Evolutionary conservation across 2,888 invertebrate species (phyloP).

Genomic region (Tricholauxania praeusta): DNA sequence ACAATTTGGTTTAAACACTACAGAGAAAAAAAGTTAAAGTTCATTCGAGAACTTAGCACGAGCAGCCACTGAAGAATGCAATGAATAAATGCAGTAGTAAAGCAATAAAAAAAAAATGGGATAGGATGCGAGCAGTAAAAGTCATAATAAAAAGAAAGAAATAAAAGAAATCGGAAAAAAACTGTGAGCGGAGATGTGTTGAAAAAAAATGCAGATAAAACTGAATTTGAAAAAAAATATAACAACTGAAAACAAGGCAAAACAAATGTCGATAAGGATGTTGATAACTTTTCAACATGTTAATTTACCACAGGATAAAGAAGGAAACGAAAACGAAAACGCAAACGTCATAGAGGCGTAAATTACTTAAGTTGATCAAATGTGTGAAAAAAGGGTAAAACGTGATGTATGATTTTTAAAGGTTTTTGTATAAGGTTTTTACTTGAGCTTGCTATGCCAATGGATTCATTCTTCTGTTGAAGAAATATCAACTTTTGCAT

Average conservation of each 20-base stretch:
- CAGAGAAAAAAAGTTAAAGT: neutral
- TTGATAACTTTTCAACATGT: slow-evolving; percentile 17
- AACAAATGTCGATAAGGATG: slow-evolving; percentile 10
- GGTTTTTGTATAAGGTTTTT: too few relatives aligned
- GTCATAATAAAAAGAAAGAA: slow-evolving; percentile 34
- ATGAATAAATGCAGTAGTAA: neutral
- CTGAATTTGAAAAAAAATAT: neutral
- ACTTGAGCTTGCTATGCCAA: too few relatives aligned
- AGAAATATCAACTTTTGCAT: too few relatives aligned
- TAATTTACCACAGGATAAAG: neutral
- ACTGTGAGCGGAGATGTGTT: neutral
- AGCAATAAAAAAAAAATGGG: too few relatives aligned
- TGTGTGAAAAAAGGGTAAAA: too few relatives aligned
- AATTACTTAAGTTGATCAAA: too few relatives aligned
- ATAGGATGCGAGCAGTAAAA: neutral
- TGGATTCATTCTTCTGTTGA: too few relatives aligned
- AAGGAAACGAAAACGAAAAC: neutral
- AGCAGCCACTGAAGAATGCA: neutral
- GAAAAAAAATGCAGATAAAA: neutral
- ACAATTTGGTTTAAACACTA: neutral
- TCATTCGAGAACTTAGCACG: neutral
- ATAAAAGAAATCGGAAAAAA: slow-evolving; percentile 36
- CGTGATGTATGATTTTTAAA: too few relatives aligned
- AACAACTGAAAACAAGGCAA: neutral
- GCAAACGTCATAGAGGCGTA: too few relatives aligned